Evolutionary conservation across 2,888 invertebrate species (phyloP).

Genomic region (Noctua janthina): DNA sequence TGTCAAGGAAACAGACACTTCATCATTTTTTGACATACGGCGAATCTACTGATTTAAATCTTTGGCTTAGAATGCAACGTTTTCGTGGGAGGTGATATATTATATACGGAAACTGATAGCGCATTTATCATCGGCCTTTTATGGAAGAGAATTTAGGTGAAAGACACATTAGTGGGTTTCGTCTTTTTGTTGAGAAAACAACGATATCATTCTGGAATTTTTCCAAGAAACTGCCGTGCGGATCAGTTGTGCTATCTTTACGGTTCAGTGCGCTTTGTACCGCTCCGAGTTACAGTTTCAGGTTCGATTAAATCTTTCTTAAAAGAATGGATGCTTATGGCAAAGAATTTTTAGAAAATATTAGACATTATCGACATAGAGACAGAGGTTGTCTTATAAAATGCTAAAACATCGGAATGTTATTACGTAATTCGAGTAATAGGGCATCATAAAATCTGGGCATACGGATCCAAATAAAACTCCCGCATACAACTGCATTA

Average conservation of each 20-base stretch:
- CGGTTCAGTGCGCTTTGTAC: conserved; percentile 45
- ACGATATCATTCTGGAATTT: conserved; percentile 48
- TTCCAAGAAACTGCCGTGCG: conserved; percentile 49
- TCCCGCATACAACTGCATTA: conserved; percentile 37
- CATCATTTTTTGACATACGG: neutral
- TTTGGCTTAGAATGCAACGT: conserved; percentile 37
- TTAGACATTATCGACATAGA: neutral
- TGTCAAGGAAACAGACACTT: neutral
- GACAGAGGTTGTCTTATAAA: neutral
- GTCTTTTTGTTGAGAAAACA: conserved; percentile 30
- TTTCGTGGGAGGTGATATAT: conserved; percentile 55
- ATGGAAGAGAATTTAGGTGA: conserved; percentile 20
- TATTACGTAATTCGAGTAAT: conserved; percentile 13
- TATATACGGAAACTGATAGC: conserved; percentile 33
- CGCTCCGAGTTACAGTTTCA: conserved; percentile 17
- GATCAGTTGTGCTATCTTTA: conserved; percentile 42
- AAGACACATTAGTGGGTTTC: conserved; percentile 38
- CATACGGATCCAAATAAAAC: conserved; percentile 37
- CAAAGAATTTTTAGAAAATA: neutral
- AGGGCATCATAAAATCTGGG: conserved; percentile 21
- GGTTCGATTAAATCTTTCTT: conserved; percentile 21
- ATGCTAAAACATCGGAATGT: conserved; percentile 3
- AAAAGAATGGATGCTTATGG: conserved; percentile 27
- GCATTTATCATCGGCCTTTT: conserved; percentile 40
- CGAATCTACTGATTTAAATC: conserved; percentile 1